These are phyloP conservation scores for Tridacna crocea DNA, from an alignment of 2,888 invertebrate species.

Conservation along the genomic window DNA sequence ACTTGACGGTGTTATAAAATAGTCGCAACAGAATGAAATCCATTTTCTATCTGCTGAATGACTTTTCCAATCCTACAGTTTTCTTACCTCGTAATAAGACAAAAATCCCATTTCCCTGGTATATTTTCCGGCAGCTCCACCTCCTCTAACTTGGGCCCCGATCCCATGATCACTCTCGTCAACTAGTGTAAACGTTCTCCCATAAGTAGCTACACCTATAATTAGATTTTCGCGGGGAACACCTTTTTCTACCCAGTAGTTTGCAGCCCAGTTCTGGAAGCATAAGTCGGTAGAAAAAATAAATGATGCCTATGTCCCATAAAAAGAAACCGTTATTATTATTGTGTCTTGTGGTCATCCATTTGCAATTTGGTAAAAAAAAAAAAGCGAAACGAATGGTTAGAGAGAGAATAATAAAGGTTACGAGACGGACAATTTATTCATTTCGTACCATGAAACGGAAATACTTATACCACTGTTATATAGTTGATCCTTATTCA, in stretches of 20 bases:
- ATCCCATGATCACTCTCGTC: slow-evolving; percentile 59
- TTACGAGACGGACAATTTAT: no score
- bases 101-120: slow-evolving; percentile 77
- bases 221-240: slow-evolving; percentile 73
- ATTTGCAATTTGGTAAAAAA: no score
- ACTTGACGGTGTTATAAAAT: no score
- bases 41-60: no score
- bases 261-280: slow-evolving; percentile 69
- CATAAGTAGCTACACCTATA: slow-evolving; percentile 78
- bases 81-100: slow-evolving; percentile 79
- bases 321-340: no score
- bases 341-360: no score
- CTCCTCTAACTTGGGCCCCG: slow-evolving; percentile 71
- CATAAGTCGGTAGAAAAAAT: neutral
- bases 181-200: slow-evolving; percentile 73
- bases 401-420: no score
- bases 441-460: no score
- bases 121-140: slow-evolving; percentile 69
- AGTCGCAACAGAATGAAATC: no score
- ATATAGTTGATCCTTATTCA: no score
- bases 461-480: no score
- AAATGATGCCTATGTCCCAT: slow-evolving; percentile 53
- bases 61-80: neutral
- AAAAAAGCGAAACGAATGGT: no score
- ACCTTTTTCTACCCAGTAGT: slow-evolving; percentile 77